Evolutionary conservation across 2,888 invertebrate genomes (phyloP).

Genomic region (Lycocerus yunnanus): DNA sequence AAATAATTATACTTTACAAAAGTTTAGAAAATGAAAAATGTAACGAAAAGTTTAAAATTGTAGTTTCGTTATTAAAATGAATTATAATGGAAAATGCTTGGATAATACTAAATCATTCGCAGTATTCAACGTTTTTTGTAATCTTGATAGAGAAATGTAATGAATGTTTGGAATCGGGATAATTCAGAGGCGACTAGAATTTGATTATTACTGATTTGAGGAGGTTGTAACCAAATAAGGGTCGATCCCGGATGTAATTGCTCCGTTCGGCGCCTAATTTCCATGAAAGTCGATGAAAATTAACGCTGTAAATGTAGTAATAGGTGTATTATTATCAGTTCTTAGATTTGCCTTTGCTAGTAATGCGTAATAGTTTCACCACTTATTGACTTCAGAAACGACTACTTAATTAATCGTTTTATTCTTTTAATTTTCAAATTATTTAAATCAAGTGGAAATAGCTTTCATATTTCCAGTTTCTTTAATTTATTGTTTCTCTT

Average conservation of each 20-base stretch:
- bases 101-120: neutral
- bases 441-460: neutral
- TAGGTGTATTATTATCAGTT: neutral
- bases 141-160: conserved; percentile 4
- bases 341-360: neutral
- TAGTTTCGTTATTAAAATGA: neutral
- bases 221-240: conserved; percentile 15
- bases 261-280: conserved; percentile 19
- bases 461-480: neutral
- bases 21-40: neutral
- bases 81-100: neutral
- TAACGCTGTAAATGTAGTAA: conserved; percentile 8
- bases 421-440: neutral
- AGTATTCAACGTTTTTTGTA: neutral
- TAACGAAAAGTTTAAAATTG: neutral
- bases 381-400: neutral
- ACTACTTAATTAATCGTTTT: neutral
- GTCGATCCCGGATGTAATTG: conserved; percentile 20
- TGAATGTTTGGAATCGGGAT: conserved; percentile 18
- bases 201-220: conserved; percentile 25
- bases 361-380: neutral
- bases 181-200: conserved; percentile 26
- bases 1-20: neutral
- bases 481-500: neutral
- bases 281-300: conserved; percentile 7